Conservation (phyloP, 2,888 invertebrate genomes). For the Carcina quercana region DNA sequence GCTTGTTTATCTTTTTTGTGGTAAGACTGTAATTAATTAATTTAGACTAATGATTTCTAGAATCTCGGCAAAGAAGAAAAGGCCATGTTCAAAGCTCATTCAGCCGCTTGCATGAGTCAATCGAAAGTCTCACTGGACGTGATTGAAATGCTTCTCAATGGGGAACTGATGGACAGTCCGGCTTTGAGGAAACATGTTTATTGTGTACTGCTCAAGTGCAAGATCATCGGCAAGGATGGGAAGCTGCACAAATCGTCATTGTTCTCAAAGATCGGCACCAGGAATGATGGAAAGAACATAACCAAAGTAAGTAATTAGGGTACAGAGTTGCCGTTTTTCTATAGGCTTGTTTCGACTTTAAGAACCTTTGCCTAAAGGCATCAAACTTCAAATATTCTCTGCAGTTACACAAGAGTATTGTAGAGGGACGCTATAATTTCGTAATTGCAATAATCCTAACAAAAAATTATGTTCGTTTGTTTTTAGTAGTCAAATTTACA, state of each 20-base stretch:
- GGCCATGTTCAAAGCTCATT: slow-evolving; percentile 61
- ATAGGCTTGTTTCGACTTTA: too few species aligned
- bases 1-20: too few species aligned
- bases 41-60: slow-evolving; percentile 19
- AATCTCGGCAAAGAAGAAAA: slow-evolving; percentile 50
- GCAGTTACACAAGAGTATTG: too few species aligned
- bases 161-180: slow-evolving; percentile 32
- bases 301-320: slow-evolving; percentile 36
- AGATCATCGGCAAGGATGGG: slow-evolving; percentile 59
- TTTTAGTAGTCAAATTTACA: too few species aligned
- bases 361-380: too few species aligned
- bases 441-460: too few species aligned
- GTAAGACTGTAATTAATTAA: too few species aligned
- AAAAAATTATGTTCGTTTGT: too few species aligned
- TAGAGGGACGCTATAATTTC: too few species aligned
- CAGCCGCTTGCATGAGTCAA: slow-evolving; percentile 41
- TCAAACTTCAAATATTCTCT: too few species aligned
- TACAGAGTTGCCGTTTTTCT: too few species aligned
- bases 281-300: slow-evolving; percentile 37
- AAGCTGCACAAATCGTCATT: slow-evolving; percentile 54
- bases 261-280: slow-evolving; percentile 36
- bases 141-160: slow-evolving; percentile 40
- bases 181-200: slow-evolving; percentile 48
- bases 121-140: slow-evolving; percentile 33
- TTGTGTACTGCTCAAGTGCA: slow-evolving; percentile 59